Evolutionary conservation across 2,113 vertebrate genomes (phyloP).

Genomic region (Alligator sinensis): DNA sequence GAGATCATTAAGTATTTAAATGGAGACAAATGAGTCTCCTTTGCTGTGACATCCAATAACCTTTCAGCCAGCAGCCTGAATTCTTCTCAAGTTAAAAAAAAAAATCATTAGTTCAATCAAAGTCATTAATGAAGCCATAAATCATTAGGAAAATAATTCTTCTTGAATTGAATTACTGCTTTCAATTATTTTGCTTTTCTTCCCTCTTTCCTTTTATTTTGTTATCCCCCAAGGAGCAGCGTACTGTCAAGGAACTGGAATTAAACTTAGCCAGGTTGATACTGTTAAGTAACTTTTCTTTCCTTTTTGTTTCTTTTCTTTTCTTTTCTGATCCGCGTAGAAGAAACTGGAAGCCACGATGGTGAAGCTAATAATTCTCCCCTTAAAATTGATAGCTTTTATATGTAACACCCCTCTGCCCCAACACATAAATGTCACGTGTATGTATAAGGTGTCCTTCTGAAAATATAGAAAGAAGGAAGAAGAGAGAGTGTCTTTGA

Average conservation of each 20-base stretch:
- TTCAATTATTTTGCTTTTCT: constrained; percentile 38
- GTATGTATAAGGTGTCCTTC: background rate
- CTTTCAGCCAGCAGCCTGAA: constrained; percentile 6
- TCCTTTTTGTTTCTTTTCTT: background rate
- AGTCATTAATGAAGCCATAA: constrained; percentile 64
- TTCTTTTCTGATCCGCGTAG: background rate
- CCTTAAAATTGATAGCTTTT: background rate
- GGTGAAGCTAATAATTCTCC: background rate
- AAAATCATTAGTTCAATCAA: constrained; percentile 44
- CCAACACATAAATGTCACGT: background rate
- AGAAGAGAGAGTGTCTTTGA: background rate
- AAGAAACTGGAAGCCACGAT: background rate
- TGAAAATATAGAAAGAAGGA: background rate
- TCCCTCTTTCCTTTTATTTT: background rate
- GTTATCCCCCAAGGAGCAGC: background rate
- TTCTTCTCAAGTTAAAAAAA: constrained; percentile 4
- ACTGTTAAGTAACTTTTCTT: constrained; percentile 17
- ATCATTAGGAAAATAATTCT: constrained; percentile 68
- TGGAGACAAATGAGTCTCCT: constrained; percentile 13
- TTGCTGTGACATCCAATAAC: constrained; percentile 1
- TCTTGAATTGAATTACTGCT: constrained; percentile 53
- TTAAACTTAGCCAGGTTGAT: background rate
- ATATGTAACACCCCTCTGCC: too few species aligned
- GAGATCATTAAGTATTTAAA: constrained; percentile 39
- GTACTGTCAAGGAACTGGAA: background rate